Evolutionary conservation across 2,797 vertebrate genomes (phyloP), one percentile per base, ranked within the genome.

Genomic region (Melanogrammus aeglefinus): DNA sequence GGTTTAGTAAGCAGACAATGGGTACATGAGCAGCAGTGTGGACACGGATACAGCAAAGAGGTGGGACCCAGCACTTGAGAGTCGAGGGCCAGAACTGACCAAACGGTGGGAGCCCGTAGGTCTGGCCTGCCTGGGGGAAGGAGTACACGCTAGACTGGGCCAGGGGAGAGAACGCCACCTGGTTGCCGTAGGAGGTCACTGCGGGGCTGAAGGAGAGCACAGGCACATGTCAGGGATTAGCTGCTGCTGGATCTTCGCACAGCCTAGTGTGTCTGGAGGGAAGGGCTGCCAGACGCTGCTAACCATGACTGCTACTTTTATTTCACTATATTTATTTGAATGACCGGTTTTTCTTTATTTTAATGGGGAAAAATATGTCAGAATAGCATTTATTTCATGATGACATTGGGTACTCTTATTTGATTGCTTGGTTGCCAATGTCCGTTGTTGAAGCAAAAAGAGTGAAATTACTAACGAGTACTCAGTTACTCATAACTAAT

Each of bases 61-160:
- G 77, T 76, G 10, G 10, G 41, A 44, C 13, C 41, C 41, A 44
- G 41, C 7, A 39, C 38, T 39, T 39, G 38, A 39, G 38, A 0
- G 75, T 72, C 3, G 39, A 6, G 6, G 1, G 47, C 74, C 38
- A 92, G 2, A 13, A 89, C 96, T 95, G 94, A 99, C 98, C 97
- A 0, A 99, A 99, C 84, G 98, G 97, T 87, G 98, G 98, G 92
- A 99, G 96, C 94, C 97, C 97, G 0, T 98, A 99, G 14, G 95
- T 96, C 92, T 98, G 97, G 72, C 96, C 95, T 5, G 95, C 94
- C 89, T 97, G 97, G 77, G 96, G 96, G 87, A 99, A 99, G 90
- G 96, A 95, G 84, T 98, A 99, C 77, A 96, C 92, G n/a, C 96
- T 94, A 84, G 96, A 95, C 88, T 97, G 96, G 84, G 96, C 95